A percentile compares a stretch with the other conserved stretches of the same genome.
These are phyloP conservation scores for Acestrorhynchus altus DNA, from an alignment of 2,797 vertebrate species.

Conservation along the genomic window DNA sequence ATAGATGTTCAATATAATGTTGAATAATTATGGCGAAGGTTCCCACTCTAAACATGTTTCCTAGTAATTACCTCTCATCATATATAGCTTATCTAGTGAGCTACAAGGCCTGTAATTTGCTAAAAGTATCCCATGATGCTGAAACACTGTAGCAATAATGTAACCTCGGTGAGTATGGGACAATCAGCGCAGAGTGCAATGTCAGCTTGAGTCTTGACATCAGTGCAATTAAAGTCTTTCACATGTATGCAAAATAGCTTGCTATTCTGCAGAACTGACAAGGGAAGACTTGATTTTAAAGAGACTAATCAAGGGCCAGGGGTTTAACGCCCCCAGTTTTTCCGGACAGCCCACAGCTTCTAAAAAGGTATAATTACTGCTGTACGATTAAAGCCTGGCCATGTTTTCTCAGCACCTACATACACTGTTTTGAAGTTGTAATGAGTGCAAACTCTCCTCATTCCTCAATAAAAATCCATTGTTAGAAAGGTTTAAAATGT, in stretches of 20 bases:
- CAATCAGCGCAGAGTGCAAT: conserved; percentile 38
- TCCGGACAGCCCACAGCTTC: conserved; percentile 65
- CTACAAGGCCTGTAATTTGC: background rate
- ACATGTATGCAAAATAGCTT: conserved; percentile 66
- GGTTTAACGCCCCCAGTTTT: conserved; percentile 62
- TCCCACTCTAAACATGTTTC: conserved; percentile 7
- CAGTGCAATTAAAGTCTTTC: conserved; percentile 59
- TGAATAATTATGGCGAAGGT: background rate
- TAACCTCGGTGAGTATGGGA: conserved; percentile 3
- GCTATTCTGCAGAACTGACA: conserved; percentile 63
- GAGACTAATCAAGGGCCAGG: conserved; percentile 64
- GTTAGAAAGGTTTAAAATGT: background rate
- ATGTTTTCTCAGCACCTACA: conserved; percentile 59
- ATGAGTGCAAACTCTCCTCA: conserved; percentile 56
- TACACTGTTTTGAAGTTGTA: conserved; percentile 67
- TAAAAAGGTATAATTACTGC: conserved; percentile 72
- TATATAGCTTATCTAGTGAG: background rate
- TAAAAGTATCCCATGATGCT: background rate
- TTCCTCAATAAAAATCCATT: background rate
- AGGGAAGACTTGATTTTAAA: conserved; percentile 66
- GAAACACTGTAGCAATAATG: conserved; percentile 1
- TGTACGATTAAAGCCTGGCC: conserved; percentile 65
- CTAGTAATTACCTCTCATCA: conserved; percentile 14
- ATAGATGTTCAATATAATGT: background rate
- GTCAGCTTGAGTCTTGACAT: conserved; percentile 58